Evolutionary conservation across 2,797 vertebrate genomes (phyloP), one percentile per base, ranked within the genome.

Genomic region (Carduelis carduelis): DNA sequence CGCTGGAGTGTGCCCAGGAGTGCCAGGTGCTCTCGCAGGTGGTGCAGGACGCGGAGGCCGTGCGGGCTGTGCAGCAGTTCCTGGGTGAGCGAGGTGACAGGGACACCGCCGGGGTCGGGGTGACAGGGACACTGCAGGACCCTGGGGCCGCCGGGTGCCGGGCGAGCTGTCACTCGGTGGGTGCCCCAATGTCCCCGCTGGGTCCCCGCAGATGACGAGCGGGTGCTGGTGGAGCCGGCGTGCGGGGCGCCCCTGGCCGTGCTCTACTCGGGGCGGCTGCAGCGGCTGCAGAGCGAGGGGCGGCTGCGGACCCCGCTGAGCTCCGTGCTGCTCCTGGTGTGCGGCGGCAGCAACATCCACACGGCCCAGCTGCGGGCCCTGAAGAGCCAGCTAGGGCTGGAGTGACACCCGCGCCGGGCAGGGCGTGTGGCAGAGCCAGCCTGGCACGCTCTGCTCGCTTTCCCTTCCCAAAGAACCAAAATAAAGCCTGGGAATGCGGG

Each of bases 171-270:
- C 9, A 0, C 26, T 16, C 21, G 4, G 8, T 0, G 39, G 4
- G 5, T 3, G 66, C 50, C 16, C 32, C 41, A 0, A 3, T 1
- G 43, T n/a, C 23, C 9, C 14, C 1, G 16, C n/a, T 3, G 6
- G 3, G 3, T 52, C 44, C 71, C 69, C 9, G 1, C 88, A 99
- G 99, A 99, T 4, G 99, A 99, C 1, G 99, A 99, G 96, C 98
- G 99, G 97, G 94, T 99, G 95, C 94, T 99, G 96, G 99, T 99
- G 96, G 98, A 99, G 91, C 98, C 98, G 0, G 98, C 99, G 32
- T 99, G 99, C 1, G 99, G 99, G 3, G 99, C 99, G 0, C 97
- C 98, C 19, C 97, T 99, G 96, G 98, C 99, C 5, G 97, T 98
- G 6, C 95, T 99, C 30, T 99, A 99, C 97, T 97, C 98, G 1